Evolutionary conservation across 2,113 vertebrate genomes (phyloP).

Genomic region (Raja brachyura): DNA sequence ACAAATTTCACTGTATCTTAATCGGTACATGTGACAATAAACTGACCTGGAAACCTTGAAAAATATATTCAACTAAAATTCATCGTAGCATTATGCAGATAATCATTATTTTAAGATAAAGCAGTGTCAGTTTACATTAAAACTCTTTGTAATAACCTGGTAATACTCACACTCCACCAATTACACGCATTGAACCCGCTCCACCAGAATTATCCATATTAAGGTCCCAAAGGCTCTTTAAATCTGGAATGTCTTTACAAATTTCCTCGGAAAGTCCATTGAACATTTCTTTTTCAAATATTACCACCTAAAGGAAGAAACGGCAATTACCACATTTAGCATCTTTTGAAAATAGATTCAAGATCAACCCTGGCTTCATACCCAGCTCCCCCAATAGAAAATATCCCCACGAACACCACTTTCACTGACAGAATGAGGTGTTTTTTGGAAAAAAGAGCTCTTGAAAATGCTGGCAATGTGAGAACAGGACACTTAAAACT

Average conservation of each 20-base stretch:
- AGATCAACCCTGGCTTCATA: neutral
- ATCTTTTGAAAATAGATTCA: neutral
- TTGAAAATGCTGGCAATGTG: neutral
- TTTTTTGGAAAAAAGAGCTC: neutral
- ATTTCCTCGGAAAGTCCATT: constrained; percentile 60
- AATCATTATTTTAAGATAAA: neutral
- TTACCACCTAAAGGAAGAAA: constrained; percentile 59
- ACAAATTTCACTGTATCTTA: no score
- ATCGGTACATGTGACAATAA: no score
- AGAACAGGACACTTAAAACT: neutral
- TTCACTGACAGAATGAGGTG: neutral
- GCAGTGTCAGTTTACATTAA: neutral
- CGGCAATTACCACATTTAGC: neutral
- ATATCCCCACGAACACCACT: neutral
- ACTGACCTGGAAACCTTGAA: neutral
- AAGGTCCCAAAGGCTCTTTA: constrained; percentile 50
- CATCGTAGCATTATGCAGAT: neutral
- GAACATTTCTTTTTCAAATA: constrained; percentile 67
- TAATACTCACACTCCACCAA: constrained; percentile 73
- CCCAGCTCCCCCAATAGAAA: neutral
- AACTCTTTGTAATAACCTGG: neutral
- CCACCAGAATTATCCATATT: constrained; percentile 45
- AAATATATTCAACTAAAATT: neutral
- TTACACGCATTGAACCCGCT: constrained; percentile 65
- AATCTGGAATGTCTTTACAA: constrained; percentile 57